These are phyloP conservation scores for Cephus pulcher DNA, from an alignment of 2,888 invertebrate genomes.

Conservation along the genomic window DNA sequence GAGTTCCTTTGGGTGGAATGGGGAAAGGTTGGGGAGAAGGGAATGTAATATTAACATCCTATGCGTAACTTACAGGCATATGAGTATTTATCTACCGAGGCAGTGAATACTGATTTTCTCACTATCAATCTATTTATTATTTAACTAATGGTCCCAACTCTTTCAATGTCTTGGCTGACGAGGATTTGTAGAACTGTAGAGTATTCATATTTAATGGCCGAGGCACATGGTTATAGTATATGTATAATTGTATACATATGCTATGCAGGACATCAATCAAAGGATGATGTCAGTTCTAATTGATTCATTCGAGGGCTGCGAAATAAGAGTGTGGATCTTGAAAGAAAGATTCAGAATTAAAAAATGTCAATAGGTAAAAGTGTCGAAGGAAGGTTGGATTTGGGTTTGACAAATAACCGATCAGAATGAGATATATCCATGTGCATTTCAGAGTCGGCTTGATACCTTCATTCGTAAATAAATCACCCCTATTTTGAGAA, in stretches of 20 bases:
- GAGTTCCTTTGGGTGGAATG: not conserved
- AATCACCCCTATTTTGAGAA: not conserved
- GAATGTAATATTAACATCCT: not conserved
- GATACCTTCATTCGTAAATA: not conserved
- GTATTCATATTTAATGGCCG: not conserved
- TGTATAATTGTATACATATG: not conserved
- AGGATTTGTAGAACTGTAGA: not conserved
- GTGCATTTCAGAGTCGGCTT: not conserved
- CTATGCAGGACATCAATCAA: not conserved
- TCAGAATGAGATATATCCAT: not conserved
- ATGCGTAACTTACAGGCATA: not conserved
- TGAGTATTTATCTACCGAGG: not conserved
- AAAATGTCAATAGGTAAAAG: too few species aligned
- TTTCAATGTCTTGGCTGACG: not conserved
- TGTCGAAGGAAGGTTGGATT: not conserved
- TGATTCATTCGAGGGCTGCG: too few species aligned
- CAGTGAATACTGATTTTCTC: not conserved
- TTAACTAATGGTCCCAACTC: not conserved
- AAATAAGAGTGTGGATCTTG: too few species aligned
- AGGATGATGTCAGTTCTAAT: too few species aligned
- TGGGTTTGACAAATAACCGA: not conserved
- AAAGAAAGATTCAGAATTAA: too few species aligned
- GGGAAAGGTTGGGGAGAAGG: too few species aligned
- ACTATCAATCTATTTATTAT: not conserved
- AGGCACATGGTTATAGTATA: not conserved